phyloP scores from a whole-genome alignment of 2,888 invertebrate species.

The Drosophila fulvimacula region DNA sequence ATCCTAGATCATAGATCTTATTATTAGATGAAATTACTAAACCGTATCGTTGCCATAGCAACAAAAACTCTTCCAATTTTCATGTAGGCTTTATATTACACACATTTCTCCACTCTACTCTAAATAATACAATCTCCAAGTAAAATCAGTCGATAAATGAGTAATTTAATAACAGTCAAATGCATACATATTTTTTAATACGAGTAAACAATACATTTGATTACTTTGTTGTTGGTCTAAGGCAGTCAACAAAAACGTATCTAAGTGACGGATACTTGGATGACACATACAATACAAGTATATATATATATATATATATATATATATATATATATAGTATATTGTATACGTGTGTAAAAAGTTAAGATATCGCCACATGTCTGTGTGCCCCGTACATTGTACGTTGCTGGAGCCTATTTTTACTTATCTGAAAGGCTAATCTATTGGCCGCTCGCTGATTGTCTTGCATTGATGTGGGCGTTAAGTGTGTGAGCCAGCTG shows the following conservation, averaged over 20 bases:
- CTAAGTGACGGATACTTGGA: background rate
- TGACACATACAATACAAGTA: background rate
- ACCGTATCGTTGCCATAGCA: background rate
- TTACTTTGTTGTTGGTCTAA: too few species aligned
- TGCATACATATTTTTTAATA: background rate
- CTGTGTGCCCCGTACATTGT: background rate
- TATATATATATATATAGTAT: background rate
- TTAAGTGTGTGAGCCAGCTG: background rate
- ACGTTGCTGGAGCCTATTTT: slow-evolving; percentile 3
- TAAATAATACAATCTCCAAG: background rate
- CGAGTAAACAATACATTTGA: background rate
- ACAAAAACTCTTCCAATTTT: too few species aligned
- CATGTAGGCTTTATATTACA: background rate
- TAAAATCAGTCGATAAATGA: background rate
- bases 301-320: background rate
- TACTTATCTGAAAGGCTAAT: slow-evolving; percentile 35
- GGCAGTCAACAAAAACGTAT: background rate
- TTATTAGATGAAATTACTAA: background rate
- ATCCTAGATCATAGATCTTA: background rate
- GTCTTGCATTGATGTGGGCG: slow-evolving; percentile 9
- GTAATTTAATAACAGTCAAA: background rate
- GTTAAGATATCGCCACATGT: slow-evolving; percentile 5
- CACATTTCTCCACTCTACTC: background rate
- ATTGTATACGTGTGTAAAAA: background rate
- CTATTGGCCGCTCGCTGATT: slow-evolving; percentile 35